phyloP scores from a whole-genome alignment of 1,140 invertebrate species.

The Oncopeltus fasciatus region DNA sequence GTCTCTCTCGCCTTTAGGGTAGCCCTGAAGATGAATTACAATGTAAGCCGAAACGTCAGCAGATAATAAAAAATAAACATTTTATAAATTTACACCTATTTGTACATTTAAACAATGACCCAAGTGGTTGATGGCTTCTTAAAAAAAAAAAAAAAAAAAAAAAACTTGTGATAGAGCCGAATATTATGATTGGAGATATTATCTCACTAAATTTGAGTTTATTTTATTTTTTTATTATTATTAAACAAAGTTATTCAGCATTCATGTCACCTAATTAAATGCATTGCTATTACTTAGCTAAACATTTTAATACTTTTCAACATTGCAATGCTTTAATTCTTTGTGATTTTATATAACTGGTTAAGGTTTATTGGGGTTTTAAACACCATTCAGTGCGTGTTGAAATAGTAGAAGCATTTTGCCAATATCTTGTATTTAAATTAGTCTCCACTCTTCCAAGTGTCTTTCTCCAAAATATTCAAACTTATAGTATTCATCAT shows the following conservation, averaged over 20 bases:
- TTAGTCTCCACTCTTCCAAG: constrained; percentile 11
- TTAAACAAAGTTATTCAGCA: neutral
- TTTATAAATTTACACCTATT: too few species aligned
- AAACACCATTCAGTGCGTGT: neutral
- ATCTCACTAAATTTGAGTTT: neutral
- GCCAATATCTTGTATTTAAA: constrained; percentile 5
- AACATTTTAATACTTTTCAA: neutral
- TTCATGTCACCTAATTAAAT: constrained; percentile 3
- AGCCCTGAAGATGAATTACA: too few species aligned
- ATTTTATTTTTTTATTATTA: neutral
- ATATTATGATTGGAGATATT: too few species aligned
- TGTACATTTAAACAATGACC: too few species aligned
- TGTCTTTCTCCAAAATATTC: constrained; percentile 9
- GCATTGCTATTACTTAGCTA: neutral
- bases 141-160: too few species aligned
- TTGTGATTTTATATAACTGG: constrained; percentile 4
- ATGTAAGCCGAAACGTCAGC: too few species aligned
- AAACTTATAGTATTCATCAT: constrained; percentile 4
- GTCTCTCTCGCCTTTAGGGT: too few species aligned
- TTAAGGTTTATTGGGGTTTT: neutral
- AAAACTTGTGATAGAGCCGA: too few species aligned
- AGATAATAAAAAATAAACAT: too few species aligned
- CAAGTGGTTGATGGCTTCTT: too few species aligned
- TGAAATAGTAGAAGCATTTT: neutral
- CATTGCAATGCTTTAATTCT: constrained; percentile 9